A percentile compares a stretch with the other conserved stretches of the same genome.
Evolutionary conservation across 2,113 vertebrate species (phyloP).

Genomic region (Cyanoderma ruficeps): DNA sequence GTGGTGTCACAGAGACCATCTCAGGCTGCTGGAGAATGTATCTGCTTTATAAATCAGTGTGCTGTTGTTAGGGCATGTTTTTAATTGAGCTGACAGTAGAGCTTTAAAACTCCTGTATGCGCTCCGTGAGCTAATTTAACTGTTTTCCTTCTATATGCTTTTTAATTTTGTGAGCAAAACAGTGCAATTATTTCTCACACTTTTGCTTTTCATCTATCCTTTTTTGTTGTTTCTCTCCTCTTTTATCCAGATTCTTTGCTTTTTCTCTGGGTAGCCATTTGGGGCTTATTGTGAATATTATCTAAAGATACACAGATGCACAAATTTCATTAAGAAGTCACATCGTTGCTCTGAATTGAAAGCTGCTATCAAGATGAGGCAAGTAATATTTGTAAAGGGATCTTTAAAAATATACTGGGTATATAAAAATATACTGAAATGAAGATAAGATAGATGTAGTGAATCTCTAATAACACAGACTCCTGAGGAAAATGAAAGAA

Average conservation of each 20-base stretch:
- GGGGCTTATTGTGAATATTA: background rate
- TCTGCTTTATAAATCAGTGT: slow-evolving; percentile 62
- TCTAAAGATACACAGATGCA: background rate
- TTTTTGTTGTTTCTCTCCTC: background rate
- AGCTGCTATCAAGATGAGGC: background rate
- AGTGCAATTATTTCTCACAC: slow-evolving; percentile 3
- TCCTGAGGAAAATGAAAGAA: background rate
- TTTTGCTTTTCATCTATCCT: background rate
- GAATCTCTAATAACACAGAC: background rate
- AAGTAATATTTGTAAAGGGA: background rate
- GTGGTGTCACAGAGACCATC: slow-evolving; percentile 73
- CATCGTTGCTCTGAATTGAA: background rate
- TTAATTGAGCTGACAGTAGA: slow-evolving; percentile 57
- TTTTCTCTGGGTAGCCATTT: slow-evolving; percentile 10
- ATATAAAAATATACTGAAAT: background rate
- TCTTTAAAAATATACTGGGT: background rate
- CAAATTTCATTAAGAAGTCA: background rate
- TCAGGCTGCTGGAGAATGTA: slow-evolving; percentile 68
- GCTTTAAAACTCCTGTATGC: slow-evolving; percentile 44
- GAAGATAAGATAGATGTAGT: background rate
- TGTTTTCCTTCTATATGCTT: slow-evolving; percentile 15
- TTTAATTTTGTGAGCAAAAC: slow-evolving; percentile 10
- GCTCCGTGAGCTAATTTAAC: slow-evolving; percentile 55
- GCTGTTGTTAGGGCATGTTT: slow-evolving; percentile 48
- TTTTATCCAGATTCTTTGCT: background rate